Percentiles rank a stretch among this genome's conserved stretches.
Evolutionary conservation across 2,113 vertebrate species (phyloP).

Genomic region (Peromyscus leucopus): DNA sequence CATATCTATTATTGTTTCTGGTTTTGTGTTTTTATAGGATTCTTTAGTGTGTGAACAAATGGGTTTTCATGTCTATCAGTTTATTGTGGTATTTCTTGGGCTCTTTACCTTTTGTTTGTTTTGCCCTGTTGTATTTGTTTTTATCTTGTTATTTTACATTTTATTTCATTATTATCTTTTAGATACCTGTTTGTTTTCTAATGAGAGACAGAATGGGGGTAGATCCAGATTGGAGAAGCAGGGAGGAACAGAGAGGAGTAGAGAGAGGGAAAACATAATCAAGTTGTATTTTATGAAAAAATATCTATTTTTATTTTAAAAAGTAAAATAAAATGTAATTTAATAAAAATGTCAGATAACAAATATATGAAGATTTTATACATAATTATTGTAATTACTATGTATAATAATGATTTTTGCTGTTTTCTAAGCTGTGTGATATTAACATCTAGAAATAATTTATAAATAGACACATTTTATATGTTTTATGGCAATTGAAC

Average conservation of each 20-base stretch:
- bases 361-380: not conserved
- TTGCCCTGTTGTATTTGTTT: not conserved
- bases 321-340: conserved; percentile 62
- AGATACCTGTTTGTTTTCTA: not conserved
- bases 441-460: conserved; percentile 46
- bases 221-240: not conserved
- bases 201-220: not conserved
- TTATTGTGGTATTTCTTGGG: not conserved
- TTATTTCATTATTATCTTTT: conserved; percentile 18
- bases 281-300: not conserved
- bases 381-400: conserved; percentile 22
- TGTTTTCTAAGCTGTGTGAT: conserved; percentile 38
- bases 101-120: not conserved
- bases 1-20: not conserved
- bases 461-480: conserved; percentile 54
- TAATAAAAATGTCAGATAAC: conserved; percentile 56
- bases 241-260: not conserved
- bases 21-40: not conserved
- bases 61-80: not conserved
- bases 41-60: not conserved
- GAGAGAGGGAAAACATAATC: not conserved
- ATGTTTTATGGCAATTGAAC: not conserved
- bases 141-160: conserved; percentile 63
- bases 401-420: not conserved
- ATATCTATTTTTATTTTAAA: not conserved